Evolutionary conservation across 1,140 invertebrate genomes (phyloP), one percentile per base, ranked within the genome.

Genomic region (Diabrotica undecimpunctata): DNA sequence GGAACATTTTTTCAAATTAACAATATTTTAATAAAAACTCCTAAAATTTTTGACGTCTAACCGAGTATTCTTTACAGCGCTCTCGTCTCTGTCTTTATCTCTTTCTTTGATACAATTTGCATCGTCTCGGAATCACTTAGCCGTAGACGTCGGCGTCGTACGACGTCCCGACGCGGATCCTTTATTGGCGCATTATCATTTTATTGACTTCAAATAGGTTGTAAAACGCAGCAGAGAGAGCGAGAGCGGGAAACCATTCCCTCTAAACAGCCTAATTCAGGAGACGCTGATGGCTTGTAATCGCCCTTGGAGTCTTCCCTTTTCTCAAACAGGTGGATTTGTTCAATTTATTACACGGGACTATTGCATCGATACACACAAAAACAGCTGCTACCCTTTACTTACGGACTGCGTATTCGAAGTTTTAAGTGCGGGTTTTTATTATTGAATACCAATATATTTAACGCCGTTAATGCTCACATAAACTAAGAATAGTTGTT

Each of bases 171-270:
- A 68, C 69, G 68, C 72, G 71, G 64, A 73, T 72, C 75, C 77
- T 79, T 79, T 79, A 79, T 79, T 79, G 77, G 76, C 70, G 74
- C 77, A 80, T 80, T 79, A 79, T 79, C 79, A 79, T 80, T 80
- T 79, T 79, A 80, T 79, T 77, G 79, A 80, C 79, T 80, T 75
- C 75, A 78, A 80, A 80, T 79, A 76, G 79, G 76, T 80, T 80
- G 79, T 79, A 80, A 79, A 79, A 78, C 76, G 77, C 73, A 71
- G 69, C 63, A 66, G 54, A 69, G 71, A 68, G 71, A 68, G 64
- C 60, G 63, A 70, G 70, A 70, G 72, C 72, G 76, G 72, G 76
- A 78, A 78, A 71, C 77, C 69, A 75, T 77, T 77, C 72, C 70
- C 72, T 71, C 72, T 72, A 76, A 79, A 78, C 77, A 64, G 76